These are phyloP conservation scores for Oryzias curvinotus DNA, from an alignment of 2,113 vertebrate genomes.

Conservation along the genomic window DNA sequence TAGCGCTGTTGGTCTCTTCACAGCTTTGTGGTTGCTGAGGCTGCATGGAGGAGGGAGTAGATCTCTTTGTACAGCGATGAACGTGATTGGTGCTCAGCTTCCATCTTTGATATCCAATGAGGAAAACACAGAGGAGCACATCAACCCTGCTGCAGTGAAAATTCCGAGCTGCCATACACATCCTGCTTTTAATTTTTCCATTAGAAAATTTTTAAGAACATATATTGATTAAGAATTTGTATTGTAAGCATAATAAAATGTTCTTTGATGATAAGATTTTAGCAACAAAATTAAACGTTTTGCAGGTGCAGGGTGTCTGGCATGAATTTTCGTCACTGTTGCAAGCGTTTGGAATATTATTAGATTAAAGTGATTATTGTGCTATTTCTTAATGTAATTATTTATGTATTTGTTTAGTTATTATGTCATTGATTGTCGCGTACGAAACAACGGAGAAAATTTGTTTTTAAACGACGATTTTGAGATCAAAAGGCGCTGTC, in stretches of 20 bases:
- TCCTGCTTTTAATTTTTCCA: no score
- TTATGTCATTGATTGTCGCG: no score
- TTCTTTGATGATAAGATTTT: no score
- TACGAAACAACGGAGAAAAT: no score
- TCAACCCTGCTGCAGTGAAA: no score
- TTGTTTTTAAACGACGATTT: no score
- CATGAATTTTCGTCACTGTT: not conserved
- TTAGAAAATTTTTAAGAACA: no score
- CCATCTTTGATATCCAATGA: constrained; percentile 41
- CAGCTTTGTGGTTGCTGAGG: constrained; percentile 33
- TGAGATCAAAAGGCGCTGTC: no score
- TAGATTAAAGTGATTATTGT: not conserved
- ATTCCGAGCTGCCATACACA: no score
- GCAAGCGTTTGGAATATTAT: not conserved
- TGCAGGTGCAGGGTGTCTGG: not conserved
- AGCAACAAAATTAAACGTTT: no score
- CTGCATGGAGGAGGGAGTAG: constrained; percentile 55
- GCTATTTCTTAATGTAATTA: not conserved
- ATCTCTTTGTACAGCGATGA: constrained; percentile 66
- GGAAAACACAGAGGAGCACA: not conserved
- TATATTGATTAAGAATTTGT: no score
- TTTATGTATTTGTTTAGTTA: not conserved
- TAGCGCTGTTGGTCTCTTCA: constrained; percentile 14
- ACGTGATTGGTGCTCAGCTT: constrained; percentile 62
- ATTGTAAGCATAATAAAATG: no score